Evolutionary conservation across 92 coral and sea anemone species (phyloP), one percentile per base, ranked within the genome.

Genomic region (Parazoanthus darwini): DNA sequence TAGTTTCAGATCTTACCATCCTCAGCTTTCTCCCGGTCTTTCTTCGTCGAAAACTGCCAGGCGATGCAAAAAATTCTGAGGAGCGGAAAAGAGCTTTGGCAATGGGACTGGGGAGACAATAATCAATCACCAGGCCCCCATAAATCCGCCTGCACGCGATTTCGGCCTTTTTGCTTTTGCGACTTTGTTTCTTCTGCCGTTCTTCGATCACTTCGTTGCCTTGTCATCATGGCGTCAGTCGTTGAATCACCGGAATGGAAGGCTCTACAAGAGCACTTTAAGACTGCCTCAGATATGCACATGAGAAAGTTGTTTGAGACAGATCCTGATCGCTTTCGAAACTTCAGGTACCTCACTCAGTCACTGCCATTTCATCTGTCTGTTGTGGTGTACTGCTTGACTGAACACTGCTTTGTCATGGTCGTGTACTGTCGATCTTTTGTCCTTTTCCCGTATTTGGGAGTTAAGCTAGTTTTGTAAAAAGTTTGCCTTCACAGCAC

Each of bases 261-360:
- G 51, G 94, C 95, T 22, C 91, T 96, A 58, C 92, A 94, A 77
- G 90, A 89, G 13, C 97, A 94, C 77, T 95, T 92, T 86, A 86
- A 86, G 39, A 78, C 87, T 68, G 96, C 91, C 5, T 88, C 95
- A 20, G 88, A 88, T 71, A 26, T 93, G 68, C 99, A 96, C 85
- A 96, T 96, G 98, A 94, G 99, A 59, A 87, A 90, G 88, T 81
- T 96, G 58, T 96, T 96, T 39, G 95, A 95, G 72, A 75, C 86
- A 44, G 99, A 96, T 85, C 91, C 94, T 16, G 82, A 88, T 18
- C 91, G 98, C 33, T 96, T 96, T 86, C 81, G 90, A 63, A 95
- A 96, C 73, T 96, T 96, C 94, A 96, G 98, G 98, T 96, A 85
- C 22, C 16, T 54, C 59, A n/a, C n/a, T n/a, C n/a, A n/a, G n/a